Base-by-base conservation (phyloP, 2,888 invertebrate genomes). In the Thumatha senex region DNA sequence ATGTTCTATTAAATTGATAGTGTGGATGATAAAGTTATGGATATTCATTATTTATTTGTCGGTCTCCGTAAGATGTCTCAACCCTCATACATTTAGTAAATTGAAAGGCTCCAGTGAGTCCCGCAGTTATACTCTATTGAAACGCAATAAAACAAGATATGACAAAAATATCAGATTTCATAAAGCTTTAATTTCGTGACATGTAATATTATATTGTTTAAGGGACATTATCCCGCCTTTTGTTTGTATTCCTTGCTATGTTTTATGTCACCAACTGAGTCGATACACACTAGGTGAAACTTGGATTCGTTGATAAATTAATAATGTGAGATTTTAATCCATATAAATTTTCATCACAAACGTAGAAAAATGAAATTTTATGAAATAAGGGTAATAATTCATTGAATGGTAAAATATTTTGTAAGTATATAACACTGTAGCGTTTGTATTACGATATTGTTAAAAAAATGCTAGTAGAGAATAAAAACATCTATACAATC, bases 121-220 rank as follows among this genome's bases (percentile, higher is more conserved):
- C 72, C 68, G 71, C 73, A 74, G 80, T 81, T 78, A 82, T 78
- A 83, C 82, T 79, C 84, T 80, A 85, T 86, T 84, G 86, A 88
- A 73, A 72, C 78, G 83, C 82, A 84, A 89, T 87, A 90, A 89
- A 89, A 84, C 81, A 80, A 86, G 89, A 90, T 92, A 92, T 92
- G 92, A 92, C 92, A 92, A 91, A 90, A 90, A 88, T 92, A 92
- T 92, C 92, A 68, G 84, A 84, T 92, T 92, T 91, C 92, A 91
- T 90, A 91, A 87, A 91, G 90, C 85, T 86, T 86, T 86, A 83
- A 85, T 87, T 87, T 85, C 86, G 82, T 86, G 86, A 88, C 86
- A 84, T 78, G 84, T 89, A 87, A 89, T 89, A 89, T 90, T 89
- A 90, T 89, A 89, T 77, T 76, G 72, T 88, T 86, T 83, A 85